Conservation (phyloP, 2,113 vertebrate species). For the Cyanoderma ruficeps region DNA sequence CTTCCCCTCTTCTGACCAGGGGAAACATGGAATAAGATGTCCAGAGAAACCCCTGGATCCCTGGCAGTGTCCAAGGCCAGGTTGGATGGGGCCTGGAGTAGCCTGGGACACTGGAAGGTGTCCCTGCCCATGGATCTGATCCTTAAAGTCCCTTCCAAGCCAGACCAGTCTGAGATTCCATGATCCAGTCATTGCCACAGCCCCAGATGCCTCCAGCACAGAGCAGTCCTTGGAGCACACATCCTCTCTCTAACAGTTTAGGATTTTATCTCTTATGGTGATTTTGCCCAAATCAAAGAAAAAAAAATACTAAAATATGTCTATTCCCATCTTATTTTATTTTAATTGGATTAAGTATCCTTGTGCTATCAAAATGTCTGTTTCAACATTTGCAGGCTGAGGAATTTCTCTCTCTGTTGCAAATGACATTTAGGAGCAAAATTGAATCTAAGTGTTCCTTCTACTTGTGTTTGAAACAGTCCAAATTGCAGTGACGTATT, state of each 20-base stretch:
- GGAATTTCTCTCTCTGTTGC: conserved; percentile 51
- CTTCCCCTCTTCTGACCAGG: background rate
- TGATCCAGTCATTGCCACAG: background rate
- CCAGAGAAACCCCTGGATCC: background rate
- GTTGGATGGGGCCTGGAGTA: background rate
- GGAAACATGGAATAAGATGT: background rate
- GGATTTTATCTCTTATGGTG: background rate
- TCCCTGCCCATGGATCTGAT: background rate
- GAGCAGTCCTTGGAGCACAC: background rate
- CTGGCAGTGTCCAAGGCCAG: background rate
- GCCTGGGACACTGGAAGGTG: fast-evolving
- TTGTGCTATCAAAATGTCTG: conserved; percentile 33
- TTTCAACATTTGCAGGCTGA: conserved; percentile 32
- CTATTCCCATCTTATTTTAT: conserved; percentile 2
- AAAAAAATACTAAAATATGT: background rate
- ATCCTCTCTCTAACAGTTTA: background rate
- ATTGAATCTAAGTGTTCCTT: conserved; percentile 33
- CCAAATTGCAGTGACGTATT: conserved; percentile 32
- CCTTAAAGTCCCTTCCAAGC: background rate
- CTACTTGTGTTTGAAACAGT: conserved; percentile 23
- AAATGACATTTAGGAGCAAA: conserved; percentile 49
- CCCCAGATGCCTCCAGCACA: background rate
- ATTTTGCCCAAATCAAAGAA: background rate
- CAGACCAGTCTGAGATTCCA: background rate
- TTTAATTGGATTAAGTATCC: conserved; percentile 51